A percentile compares a stretch with the other conserved stretches of the same genome.
phyloP scores from a whole-genome alignment of 2,888 invertebrate species.

The Pammene aurita region DNA sequence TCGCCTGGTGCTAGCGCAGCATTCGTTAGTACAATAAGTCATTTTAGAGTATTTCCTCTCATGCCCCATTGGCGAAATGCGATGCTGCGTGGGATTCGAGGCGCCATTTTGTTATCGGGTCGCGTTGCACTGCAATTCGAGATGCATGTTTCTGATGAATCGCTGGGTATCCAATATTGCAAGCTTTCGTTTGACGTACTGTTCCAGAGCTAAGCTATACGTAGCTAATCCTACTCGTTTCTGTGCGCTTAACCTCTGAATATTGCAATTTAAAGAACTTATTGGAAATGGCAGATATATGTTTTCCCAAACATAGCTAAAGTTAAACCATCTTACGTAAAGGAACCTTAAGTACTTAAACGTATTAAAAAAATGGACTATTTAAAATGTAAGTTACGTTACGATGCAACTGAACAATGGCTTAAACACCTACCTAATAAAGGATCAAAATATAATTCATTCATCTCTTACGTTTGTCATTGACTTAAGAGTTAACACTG shows the following conservation, averaged over 20 bases:
- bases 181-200: conserved; percentile 24
- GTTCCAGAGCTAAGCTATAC: not conserved
- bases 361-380: too few relatives aligned
- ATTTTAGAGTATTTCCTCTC: conserved; percentile 69
- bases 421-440: not conserved
- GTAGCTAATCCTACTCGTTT: not conserved
- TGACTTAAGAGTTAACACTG: not conserved
- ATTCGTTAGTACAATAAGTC: conserved; percentile 62
- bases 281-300: too few relatives aligned
- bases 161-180: conserved; percentile 38
- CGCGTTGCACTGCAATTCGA: conserved; percentile 46
- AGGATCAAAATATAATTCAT: conserved; percentile 1
- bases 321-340: too few relatives aligned
- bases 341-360: too few relatives aligned
- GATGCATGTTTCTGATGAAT: conserved; percentile 45
- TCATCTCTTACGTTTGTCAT: not conserved
- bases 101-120: conserved; percentile 53
- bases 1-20: conserved; percentile 60
- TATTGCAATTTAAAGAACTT: too few relatives aligned
- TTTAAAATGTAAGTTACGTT: not conserved
- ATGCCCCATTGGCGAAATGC: conserved; percentile 68
- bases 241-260: not conserved
- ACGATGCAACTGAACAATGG: not conserved
- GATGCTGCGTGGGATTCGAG: conserved; percentile 57
- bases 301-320: too few relatives aligned